A percentile compares a stretch with the other conserved stretches of the same genome.
Conservation (phyloP, 2,797 vertebrate species). For the Pangasius macronema region DNA sequence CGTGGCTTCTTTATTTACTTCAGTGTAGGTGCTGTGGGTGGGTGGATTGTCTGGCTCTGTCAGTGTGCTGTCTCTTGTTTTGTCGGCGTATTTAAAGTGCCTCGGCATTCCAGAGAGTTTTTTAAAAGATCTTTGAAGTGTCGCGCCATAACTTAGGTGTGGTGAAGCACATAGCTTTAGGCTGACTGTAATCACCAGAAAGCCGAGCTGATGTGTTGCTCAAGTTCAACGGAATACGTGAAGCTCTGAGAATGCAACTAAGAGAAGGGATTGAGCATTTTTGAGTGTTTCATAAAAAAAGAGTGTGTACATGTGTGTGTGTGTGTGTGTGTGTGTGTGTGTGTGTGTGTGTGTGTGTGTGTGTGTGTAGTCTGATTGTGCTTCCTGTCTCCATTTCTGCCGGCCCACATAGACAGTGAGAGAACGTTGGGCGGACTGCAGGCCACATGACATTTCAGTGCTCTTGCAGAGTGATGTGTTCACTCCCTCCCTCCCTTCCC, state of each 20-base stretch:
- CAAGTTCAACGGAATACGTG: conserved; percentile 14
- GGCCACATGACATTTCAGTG: conserved; percentile 80
- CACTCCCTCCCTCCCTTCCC: conserved; percentile 60
- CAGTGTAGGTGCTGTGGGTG: conserved; percentile 50
- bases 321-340: background rate
- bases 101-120: conserved; percentile 51
- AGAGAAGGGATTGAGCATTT: background rate
- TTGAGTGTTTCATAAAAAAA: background rate
- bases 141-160: conserved; percentile 49
- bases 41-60: conserved; percentile 56
- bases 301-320: background rate
- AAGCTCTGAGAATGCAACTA: conserved; percentile 27
- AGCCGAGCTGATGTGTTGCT: conserved; percentile 11
- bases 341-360: conserved; percentile 31
- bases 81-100: conserved; percentile 56
- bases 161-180: conserved; percentile 45
- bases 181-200: conserved; percentile 42
- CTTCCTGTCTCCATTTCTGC: conserved; percentile 80
- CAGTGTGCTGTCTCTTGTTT: conserved; percentile 44
- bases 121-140: conserved; percentile 43
- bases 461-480: conserved; percentile 59
- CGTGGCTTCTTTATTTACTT: conserved; percentile 52
- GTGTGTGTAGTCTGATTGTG: conserved; percentile 39
- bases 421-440: conserved; percentile 73
- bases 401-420: conserved; percentile 78